Percentiles rank a stretch among this genome's conserved stretches.
phyloP scores from a whole-genome alignment of 2,113 vertebrate genomes.

The Rhinoptilus africanus region DNA sequence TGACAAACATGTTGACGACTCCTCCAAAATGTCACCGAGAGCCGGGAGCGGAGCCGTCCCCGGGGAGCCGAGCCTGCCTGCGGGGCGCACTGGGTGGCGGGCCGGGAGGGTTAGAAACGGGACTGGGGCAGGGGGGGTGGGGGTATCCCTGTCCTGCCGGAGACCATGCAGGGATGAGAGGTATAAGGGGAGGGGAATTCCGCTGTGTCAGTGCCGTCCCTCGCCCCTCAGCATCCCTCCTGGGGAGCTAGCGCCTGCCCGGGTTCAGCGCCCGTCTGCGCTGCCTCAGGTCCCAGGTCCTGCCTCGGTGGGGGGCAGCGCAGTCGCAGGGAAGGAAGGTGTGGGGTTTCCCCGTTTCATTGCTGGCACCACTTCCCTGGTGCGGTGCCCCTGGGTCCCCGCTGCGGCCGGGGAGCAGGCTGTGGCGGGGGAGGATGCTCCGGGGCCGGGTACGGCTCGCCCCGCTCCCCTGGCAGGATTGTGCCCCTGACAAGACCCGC shows the following conservation, averaged over 20 bases:
- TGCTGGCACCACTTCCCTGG: background rate
- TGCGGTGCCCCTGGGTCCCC: no score
- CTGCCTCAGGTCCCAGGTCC: accelerated
- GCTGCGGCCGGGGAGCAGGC: background rate
- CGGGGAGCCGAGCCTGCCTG: background rate
- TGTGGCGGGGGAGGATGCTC: background rate
- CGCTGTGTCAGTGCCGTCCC: background rate
- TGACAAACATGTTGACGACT: background rate
- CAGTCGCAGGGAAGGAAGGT: background rate
- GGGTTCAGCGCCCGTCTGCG: background rate
- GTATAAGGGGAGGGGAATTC: background rate
- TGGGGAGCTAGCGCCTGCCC: background rate
- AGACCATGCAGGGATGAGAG: background rate
- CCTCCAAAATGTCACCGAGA: background rate
- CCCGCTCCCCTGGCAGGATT: background rate
- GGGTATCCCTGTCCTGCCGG: background rate
- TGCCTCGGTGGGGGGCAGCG: background rate
- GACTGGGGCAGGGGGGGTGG: no score
- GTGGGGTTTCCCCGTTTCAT: background rate
- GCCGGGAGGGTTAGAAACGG: background rate
- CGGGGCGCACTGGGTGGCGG: background rate
- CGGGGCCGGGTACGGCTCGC: accelerated
- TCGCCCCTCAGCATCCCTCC: background rate
- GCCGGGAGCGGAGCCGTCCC: background rate
- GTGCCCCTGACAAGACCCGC: background rate